A percentile compares a stretch with the other conserved stretches of the same genome.
These are phyloP conservation scores for Malacosoma neustria DNA, from an alignment of 2,888 invertebrate genomes.

Conservation along the genomic window DNA sequence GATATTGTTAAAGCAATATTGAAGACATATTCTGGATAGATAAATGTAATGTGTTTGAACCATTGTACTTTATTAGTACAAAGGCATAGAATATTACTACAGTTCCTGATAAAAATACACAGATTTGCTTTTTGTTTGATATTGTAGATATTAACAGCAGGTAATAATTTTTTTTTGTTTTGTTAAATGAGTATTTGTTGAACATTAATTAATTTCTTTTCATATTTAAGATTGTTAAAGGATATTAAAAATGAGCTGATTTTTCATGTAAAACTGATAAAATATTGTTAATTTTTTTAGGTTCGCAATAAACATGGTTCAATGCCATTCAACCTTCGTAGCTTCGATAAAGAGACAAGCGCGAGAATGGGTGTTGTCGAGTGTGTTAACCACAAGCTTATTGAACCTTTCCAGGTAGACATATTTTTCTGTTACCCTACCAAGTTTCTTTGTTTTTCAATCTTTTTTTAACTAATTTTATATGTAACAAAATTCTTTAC, in stretches of 20 bases:
- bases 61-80: conserved; percentile 20
- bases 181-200: too few species aligned
- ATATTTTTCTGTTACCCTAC: too few species aligned
- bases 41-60: conserved; percentile 37
- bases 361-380: conserved; percentile 98
- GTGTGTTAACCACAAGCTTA: conserved; percentile 97
- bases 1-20: conserved; percentile 11
- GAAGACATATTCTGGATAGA: conserved; percentile 24
- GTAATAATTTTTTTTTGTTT: too few species aligned
- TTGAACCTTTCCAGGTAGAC: conserved; percentile 99
- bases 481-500: too few species aligned
- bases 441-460: not conserved
- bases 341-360: conserved; percentile 97
- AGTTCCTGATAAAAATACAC: too few species aligned
- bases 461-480: not conserved
- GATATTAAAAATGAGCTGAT: not conserved
- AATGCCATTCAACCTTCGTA: conserved; percentile 97
- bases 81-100: conserved; percentile 38
- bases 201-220: too few species aligned
- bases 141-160: too few species aligned
- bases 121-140: too few species aligned
- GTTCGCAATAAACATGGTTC: conserved; percentile 93
- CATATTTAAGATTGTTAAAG: too few species aligned
- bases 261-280: not conserved
- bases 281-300: conserved; percentile 26